phyloP scores from a whole-genome alignment of 2,797 vertebrate species.

The Chelmon rostratus region DNA sequence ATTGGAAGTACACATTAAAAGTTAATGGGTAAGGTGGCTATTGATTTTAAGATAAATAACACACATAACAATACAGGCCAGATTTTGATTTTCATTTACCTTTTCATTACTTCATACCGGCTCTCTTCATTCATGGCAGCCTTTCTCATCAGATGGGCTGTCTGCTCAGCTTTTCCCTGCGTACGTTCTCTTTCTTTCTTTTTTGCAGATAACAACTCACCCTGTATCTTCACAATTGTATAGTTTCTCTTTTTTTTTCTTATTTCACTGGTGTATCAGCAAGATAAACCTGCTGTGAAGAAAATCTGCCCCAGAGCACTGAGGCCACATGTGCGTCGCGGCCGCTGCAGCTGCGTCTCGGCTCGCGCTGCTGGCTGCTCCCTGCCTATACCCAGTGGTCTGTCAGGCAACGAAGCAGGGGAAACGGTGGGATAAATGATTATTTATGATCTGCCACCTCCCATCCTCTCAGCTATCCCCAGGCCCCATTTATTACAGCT shows the following conservation, averaged over 20 bases:
- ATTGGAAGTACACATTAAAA: conserved; percentile 86
- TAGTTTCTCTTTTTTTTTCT: conserved; percentile 46
- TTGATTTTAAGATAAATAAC: conserved; percentile 89
- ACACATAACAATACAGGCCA: conserved; percentile 80
- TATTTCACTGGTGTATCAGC: conserved; percentile 57
- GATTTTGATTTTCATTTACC: conserved; percentile 85
- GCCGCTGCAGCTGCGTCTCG: conserved; percentile 73
- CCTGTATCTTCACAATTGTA: conserved; percentile 45
- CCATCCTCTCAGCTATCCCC: conserved; percentile 86
- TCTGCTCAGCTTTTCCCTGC: conserved; percentile 9
- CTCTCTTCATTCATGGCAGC: conserved; percentile 49
- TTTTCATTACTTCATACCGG: conserved; percentile 77
- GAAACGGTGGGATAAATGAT: conserved; percentile 87
- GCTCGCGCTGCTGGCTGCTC: conserved; percentile 66
- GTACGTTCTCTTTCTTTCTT: conserved; percentile 26
- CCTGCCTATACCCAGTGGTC: conserved; percentile 76
- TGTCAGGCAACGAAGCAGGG: conserved; percentile 81
- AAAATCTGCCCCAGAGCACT: conserved; percentile 66
- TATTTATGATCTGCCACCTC: conserved; percentile 91
- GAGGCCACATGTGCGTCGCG: conserved; percentile 67
- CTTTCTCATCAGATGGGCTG: conserved; percentile 8
- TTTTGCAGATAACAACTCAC: conserved; percentile 38
- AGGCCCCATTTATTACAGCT: conserved; percentile 87
- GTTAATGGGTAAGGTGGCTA: conserved; percentile 85
- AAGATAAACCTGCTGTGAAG: conserved; percentile 65